phyloP scores from a whole-genome alignment of 2,113 vertebrate genomes.

The Aphelocoma coerulescens region DNA sequence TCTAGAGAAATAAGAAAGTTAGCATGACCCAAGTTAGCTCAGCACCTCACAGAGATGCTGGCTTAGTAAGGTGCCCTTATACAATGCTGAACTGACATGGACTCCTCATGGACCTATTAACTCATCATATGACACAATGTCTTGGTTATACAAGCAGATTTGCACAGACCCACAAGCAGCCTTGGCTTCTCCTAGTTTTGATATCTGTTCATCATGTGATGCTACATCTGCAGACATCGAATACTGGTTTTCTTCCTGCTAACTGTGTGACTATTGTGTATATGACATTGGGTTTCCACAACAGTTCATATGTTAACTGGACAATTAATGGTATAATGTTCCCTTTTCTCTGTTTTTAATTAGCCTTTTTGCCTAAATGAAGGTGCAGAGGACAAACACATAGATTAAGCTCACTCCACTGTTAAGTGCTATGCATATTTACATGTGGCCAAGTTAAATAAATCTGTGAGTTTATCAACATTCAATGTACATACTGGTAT shows the following conservation, averaged over 20 bases:
- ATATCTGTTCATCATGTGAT: background rate
- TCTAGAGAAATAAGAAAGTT: background rate
- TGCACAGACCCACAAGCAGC: background rate
- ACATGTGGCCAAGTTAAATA: background rate
- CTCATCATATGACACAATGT: background rate
- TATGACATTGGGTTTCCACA: background rate
- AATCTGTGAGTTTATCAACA: background rate
- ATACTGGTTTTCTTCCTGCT: background rate
- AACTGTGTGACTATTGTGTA: background rate
- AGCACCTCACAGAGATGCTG: background rate
- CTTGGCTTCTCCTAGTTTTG: background rate
- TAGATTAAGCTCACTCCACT: background rate
- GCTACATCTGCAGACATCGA: background rate
- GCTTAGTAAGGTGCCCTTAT: background rate
- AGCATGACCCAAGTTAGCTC: background rate
- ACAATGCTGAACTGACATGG: background rate
- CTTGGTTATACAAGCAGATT: background rate
- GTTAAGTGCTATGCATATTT: background rate
- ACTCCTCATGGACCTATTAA: background rate
- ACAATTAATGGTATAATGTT: background rate
- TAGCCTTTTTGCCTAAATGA: background rate
- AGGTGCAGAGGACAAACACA: background rate
- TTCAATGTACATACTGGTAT: background rate
- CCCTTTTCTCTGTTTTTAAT: conserved; percentile 19
- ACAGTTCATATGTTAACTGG: background rate